Evolutionary conservation across 2,113 vertebrate species (phyloP).

Genomic region (Oncorhynchus tshawytscha): DNA sequence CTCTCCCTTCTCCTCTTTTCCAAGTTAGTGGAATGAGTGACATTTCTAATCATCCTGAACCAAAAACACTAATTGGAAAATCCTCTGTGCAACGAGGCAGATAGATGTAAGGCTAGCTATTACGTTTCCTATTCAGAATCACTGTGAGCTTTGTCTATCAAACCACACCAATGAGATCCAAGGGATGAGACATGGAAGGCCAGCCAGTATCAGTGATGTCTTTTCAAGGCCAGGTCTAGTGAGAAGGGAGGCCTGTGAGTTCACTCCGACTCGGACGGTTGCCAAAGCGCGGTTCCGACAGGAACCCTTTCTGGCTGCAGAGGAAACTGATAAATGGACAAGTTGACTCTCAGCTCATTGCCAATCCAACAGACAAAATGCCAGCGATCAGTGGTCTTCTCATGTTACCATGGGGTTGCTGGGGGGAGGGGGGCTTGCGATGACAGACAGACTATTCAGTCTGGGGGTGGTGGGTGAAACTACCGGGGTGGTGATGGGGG

Average conservation of each 20-base stretch:
- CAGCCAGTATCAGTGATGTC: constrained; percentile 33
- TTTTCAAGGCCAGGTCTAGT: not conserved
- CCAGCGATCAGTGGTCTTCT: constrained; percentile 44
- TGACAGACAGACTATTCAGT: constrained; percentile 52
- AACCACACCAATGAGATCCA: constrained; percentile 14
- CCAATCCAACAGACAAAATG: constrained; percentile 28
- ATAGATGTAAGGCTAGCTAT: constrained; percentile 10
- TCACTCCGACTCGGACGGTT: constrained; percentile 27
- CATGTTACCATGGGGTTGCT: constrained; percentile 50
- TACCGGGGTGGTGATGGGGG: not conserved
- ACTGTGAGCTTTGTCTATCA: constrained; percentile 14
- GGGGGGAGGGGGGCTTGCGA: constrained; percentile 25
- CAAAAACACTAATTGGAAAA: constrained; percentile 26
- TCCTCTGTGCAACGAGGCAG: constrained; percentile 8
- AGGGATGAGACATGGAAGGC: constrained; percentile 28
- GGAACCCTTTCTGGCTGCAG: constrained; percentile 37
- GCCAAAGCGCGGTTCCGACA: constrained; percentile 30
- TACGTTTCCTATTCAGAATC: constrained; percentile 22
- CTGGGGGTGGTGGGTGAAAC: not conserved
- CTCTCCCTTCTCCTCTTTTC: constrained; percentile 44
- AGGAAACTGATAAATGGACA: constrained; percentile 43
- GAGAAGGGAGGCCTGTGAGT: constrained; percentile 33
- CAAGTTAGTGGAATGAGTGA: constrained; percentile 48
- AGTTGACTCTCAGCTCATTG: constrained; percentile 14
- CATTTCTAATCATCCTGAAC: constrained; percentile 35